Base-by-base conservation (phyloP, 2,888 invertebrate genomes). In the Bimastos eiseni region DNA sequence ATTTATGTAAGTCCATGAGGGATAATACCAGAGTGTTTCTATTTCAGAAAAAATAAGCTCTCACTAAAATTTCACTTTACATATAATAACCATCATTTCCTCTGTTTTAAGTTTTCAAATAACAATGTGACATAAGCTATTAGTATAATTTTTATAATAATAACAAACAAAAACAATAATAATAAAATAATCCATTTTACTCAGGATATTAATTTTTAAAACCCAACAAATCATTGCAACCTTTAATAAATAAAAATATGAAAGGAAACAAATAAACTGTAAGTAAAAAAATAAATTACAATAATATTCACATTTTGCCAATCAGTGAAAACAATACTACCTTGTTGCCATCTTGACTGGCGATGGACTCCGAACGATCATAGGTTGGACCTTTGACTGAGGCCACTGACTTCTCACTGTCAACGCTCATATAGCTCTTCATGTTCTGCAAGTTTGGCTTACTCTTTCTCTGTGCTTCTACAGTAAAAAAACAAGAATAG, bases 391-490 rank as follows among this genome's bases (percentile, higher is more conserved):
- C 89, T 34, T 36, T 90, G 36, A 44, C 83, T 49, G 92, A 92
- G 37, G 83, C 70, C 49, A 55, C 84, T 8, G 92, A 92, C n/a
- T 90, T 37, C 37, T 92, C 92, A 83, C 92, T 91, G 70, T 92
- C 92, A 37, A 90, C 37, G 90, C 92, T 92, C 90, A 92, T 90
- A 88, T 91, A 91, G 70, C 90, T 90, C 30, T 89, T 91, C 34
- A 84, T 88, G 90, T 90, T 88, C 36, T 90, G 83, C 83, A 91
- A 89, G 37, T 36, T 86, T 8, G 37, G 37, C 17, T 34, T 86
- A 19, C 36, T 5, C 37, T 86, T 86, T 24, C 36, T 86, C 86
- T 86, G 86, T 6, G 24, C 86, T 36, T 86, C 86, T 86, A 86
- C 37, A 21, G 86, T 33, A 86, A 36, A 86, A 84, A 33, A 70